Conservation (phyloP, 2,113 vertebrate species). For the Speoplatyrhinus poulsoni region DNA sequence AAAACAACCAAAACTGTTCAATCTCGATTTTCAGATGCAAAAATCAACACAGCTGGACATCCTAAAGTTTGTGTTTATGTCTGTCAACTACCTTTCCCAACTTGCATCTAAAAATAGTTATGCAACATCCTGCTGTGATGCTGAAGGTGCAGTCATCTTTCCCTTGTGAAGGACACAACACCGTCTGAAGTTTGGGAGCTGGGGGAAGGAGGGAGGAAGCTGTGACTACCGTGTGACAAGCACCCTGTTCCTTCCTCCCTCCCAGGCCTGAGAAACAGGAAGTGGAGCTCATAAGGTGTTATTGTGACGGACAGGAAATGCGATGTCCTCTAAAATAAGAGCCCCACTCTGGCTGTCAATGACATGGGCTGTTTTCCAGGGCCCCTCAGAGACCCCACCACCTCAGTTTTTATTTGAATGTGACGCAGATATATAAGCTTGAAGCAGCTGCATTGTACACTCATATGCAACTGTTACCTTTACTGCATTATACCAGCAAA, state of each 20-base stretch:
- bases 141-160: constrained; percentile 74
- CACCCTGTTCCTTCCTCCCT: constrained; percentile 78
- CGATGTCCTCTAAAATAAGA: constrained; percentile 78
- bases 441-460: neutral
- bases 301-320: constrained; percentile 82
- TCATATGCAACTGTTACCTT: neutral
- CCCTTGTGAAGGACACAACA: constrained; percentile 73
- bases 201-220: constrained; percentile 61
- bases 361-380: constrained; percentile 64
- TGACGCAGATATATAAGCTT: constrained; percentile 23
- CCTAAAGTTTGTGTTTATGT: constrained; percentile 78
- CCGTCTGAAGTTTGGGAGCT: constrained; percentile 69
- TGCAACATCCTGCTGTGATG: constrained; percentile 69
- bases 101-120: constrained; percentile 64
- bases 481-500: constrained; percentile 1
- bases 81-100: constrained; percentile 72
- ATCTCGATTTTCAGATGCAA: constrained; percentile 62
- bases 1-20: constrained; percentile 55
- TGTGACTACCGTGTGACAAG: constrained; percentile 80
- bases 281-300: constrained; percentile 76
- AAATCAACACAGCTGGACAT: constrained; percentile 73
- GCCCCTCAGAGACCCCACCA: constrained; percentile 50
- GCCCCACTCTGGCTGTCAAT: constrained; percentile 71
- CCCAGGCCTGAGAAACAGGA: constrained; percentile 80
- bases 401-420: constrained; percentile 32